Evolutionary conservation across 2,888 invertebrate species (phyloP).

Genomic region (Platycheirus albimanus): DNA sequence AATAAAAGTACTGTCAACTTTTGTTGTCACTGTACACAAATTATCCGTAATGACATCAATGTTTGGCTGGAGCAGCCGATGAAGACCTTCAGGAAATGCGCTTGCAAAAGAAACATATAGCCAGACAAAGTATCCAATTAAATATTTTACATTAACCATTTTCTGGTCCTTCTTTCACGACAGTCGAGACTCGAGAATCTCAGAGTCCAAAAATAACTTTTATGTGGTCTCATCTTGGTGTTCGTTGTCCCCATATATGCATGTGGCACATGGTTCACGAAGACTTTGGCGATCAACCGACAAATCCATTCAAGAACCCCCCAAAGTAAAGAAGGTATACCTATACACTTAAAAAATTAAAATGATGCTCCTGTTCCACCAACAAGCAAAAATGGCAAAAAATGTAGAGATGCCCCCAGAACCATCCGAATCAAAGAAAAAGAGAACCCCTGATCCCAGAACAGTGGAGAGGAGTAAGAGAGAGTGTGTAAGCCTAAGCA

Average conservation of each 20-base stretch:
- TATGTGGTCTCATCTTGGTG: constrained; percentile 23
- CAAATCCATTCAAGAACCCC: constrained; percentile 66
- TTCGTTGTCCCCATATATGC: constrained; percentile 39
- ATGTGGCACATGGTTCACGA: constrained; percentile 25
- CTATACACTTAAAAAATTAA: constrained; percentile 20
- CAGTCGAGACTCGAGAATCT: too few species aligned
- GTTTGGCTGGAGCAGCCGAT: constrained; percentile 17
- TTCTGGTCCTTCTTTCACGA: not conserved
- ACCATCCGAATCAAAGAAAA: constrained; percentile 14
- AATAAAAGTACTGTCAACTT: too few species aligned
- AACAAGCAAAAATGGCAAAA: constrained; percentile 17
- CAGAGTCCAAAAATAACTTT: constrained; percentile 59
- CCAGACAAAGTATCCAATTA: constrained; percentile 74
- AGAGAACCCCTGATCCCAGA: constrained; percentile 3
- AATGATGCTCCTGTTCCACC: constrained; percentile 8
- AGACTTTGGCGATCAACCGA: constrained; percentile 66
- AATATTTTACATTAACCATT: constrained; percentile 57
- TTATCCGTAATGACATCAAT: not conserved
- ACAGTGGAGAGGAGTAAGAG: too few species aligned
- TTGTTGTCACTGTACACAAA: constrained; percentile 46
- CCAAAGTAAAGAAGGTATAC: constrained; percentile 1
- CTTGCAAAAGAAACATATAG: constrained; percentile 44
- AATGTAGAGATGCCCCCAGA: constrained; percentile 20
- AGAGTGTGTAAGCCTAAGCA: too few species aligned
- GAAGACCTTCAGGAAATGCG: constrained; percentile 59